A percentile compares a stretch with the other conserved stretches of the same genome.
Conservation (phyloP, 2,888 invertebrate genomes). For the Lampropteryx suffumata region DNA sequence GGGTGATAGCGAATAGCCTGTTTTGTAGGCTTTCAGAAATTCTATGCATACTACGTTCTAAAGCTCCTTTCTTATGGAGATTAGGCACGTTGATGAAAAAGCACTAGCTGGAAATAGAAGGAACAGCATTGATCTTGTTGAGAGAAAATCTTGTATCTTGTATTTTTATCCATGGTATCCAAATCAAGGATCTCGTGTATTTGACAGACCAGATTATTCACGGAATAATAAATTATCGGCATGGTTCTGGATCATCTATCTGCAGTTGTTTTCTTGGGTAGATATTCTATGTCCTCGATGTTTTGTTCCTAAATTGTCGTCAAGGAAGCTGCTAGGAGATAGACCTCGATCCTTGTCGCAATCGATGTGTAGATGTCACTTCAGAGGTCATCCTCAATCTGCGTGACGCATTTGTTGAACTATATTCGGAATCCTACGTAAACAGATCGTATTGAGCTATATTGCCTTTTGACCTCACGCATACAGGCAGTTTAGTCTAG, state of each 20-base stretch:
- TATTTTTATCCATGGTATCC: too few species aligned
- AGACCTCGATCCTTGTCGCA: conserved; percentile 30
- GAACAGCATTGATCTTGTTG: neutral
- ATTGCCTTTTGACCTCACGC: conserved; percentile 12
- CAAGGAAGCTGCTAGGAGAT: conserved; percentile 11
- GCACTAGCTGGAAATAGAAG: neutral
- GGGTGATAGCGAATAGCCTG: conserved; percentile 43
- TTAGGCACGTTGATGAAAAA: conserved; percentile 5
- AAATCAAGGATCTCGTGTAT: too few species aligned
- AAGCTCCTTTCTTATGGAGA: conserved; percentile 10
- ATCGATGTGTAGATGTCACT: conserved; percentile 41
- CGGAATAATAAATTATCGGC: too few species aligned
- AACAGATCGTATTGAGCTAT: conserved; percentile 7
- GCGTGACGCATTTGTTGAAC: conserved; percentile 26
- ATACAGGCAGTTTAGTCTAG: too few species aligned
- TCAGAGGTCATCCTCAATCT: conserved; percentile 33
- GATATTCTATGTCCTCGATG: conserved; percentile 16
- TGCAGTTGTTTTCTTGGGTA: neutral
- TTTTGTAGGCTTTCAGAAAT: conserved; percentile 19
- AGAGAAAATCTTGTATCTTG: too few species aligned
- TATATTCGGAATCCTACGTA: conserved; percentile 27
- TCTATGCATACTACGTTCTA: conserved; percentile 8
- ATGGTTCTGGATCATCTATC: too few species aligned
- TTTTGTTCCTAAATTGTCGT: conserved; percentile 17
- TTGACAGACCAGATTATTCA: too few species aligned